These are phyloP conservation scores for Eupithecia pulchellata DNA, from an alignment of 2,888 invertebrate species.

Conservation along the genomic window DNA sequence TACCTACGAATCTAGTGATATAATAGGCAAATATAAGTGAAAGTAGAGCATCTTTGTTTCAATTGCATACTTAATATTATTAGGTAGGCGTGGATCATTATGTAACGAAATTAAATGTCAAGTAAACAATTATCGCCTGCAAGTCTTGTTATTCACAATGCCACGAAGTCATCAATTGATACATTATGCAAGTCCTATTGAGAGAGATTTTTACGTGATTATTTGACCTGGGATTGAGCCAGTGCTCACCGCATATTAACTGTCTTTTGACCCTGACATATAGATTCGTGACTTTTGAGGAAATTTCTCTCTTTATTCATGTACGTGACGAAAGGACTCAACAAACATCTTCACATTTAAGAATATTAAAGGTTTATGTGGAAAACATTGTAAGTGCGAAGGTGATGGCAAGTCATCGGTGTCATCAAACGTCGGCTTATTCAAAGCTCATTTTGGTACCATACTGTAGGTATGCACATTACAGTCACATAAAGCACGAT, in stretches of 20 bases:
- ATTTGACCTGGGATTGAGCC: slow-evolving; percentile 37
- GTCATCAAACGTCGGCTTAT: slow-evolving; percentile 44
- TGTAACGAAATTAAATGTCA: slow-evolving; percentile 48
- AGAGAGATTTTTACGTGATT: slow-evolving; percentile 26
- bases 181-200: slow-evolving; percentile 25
- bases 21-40: background rate
- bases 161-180: slow-evolving; percentile 10
- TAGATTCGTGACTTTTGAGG: slow-evolving; percentile 8
- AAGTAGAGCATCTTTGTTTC: slow-evolving; percentile 29
- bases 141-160: slow-evolving; percentile 23
- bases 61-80: slow-evolving; percentile 44
- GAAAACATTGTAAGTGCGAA: slow-evolving; percentile 37
- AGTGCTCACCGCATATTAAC: slow-evolving; percentile 30
- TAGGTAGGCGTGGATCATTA: slow-evolving; percentile 31
- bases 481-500: slow-evolving; percentile 48
- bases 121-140: slow-evolving; percentile 43
- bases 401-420: slow-evolving; percentile 35
- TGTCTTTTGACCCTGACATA: slow-evolving; percentile 32
- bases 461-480: slow-evolving; percentile 26
- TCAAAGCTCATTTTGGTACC: slow-evolving; percentile 27
- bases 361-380: slow-evolving; percentile 6
- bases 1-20: background rate
- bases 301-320: slow-evolving; percentile 19
- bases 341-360: slow-evolving; percentile 1
- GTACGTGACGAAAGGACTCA: background rate